phyloP scores from a whole-genome alignment of 2,113 vertebrate species.

The Craseonycteris thonglongyai region DNA sequence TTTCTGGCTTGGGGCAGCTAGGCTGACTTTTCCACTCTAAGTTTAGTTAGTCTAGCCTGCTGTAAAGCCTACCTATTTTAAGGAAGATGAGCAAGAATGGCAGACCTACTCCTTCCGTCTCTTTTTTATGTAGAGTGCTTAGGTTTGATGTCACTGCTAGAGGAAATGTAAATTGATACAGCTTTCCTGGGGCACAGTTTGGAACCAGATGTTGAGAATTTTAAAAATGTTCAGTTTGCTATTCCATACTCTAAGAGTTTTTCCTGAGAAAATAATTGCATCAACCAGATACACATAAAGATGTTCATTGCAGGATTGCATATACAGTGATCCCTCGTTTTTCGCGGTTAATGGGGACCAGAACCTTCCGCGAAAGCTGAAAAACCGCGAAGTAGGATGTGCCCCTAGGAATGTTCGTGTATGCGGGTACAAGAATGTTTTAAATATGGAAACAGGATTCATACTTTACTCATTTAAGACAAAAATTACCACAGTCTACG shows the following conservation, averaged over 20 bases:
- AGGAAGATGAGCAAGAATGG: background rate
- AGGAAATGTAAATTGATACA: accelerated
- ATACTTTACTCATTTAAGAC: too few species aligned
- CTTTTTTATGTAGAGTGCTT: background rate
- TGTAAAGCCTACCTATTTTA: background rate
- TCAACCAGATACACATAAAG: background rate
- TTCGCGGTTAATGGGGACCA: too few species aligned
- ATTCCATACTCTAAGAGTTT: background rate
- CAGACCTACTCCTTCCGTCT: too few species aligned
- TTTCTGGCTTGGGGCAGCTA: background rate
- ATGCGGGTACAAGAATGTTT: too few species aligned
- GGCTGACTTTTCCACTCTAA: background rate
- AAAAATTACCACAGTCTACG: too few species aligned
- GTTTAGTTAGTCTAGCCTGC: background rate
- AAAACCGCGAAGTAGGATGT: too few species aligned
- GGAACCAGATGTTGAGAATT: background rate
- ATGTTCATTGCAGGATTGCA: background rate
- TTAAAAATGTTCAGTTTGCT: background rate
- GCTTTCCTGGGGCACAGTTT: background rate
- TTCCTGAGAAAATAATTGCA: background rate
- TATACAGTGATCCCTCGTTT: too few species aligned
- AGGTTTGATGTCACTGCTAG: background rate
- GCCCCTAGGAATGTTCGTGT: too few species aligned
- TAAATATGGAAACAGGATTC: too few species aligned
- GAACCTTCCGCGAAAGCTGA: too few species aligned